Conservation (phyloP, 2,797 vertebrate species). For the Diplodus sargus region DNA sequence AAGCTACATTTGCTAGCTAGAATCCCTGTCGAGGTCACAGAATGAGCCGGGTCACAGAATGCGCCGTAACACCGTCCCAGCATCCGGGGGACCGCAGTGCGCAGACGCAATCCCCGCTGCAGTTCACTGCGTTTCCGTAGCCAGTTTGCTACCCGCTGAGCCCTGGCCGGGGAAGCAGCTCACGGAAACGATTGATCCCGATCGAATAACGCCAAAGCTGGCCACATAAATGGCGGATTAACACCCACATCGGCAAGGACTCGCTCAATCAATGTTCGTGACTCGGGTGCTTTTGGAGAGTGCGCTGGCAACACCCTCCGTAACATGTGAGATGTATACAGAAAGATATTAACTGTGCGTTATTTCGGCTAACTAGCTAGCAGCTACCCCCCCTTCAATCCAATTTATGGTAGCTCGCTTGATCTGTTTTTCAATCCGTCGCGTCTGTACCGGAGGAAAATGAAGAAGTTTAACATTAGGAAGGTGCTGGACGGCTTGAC, state of each 20-base stretch:
- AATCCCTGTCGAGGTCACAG: slow-evolving; percentile 5
- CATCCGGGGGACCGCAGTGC: slow-evolving; percentile 82
- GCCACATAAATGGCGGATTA: slow-evolving; percentile 71
- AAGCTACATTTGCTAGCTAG: not conserved
- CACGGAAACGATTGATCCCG: slow-evolving; percentile 68
- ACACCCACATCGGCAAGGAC: slow-evolving; percentile 40
- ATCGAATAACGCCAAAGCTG: slow-evolving; percentile 64
- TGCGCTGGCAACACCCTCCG: slow-evolving; percentile 72
- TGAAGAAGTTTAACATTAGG: slow-evolving; percentile 98
- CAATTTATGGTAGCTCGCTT: slow-evolving; percentile 72
- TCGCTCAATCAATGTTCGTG: slow-evolving; percentile 46
- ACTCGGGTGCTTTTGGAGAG: slow-evolving; percentile 66
- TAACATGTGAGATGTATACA: slow-evolving; percentile 80
- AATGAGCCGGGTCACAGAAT: slow-evolving; percentile 38
- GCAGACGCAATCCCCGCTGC: slow-evolving; percentile 80
- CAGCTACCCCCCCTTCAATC: slow-evolving; percentile 59
- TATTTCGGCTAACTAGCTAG: slow-evolving; percentile 76
- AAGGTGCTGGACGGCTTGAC: slow-evolving; percentile 99
- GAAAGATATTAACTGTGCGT: slow-evolving; percentile 78
- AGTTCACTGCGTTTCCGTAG: slow-evolving; percentile 85
- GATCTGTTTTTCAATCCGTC: slow-evolving; percentile 56
- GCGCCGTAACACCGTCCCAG: slow-evolving; percentile 31
- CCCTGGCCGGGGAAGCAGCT: slow-evolving; percentile 67
- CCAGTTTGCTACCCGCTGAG: slow-evolving; percentile 74
- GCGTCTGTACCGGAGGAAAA: slow-evolving; percentile 80